Percentiles rank a stretch among this genome's conserved stretches.
Conservation (phyloP, 2,113 vertebrate genomes). For the Sapajus apella region DNA sequence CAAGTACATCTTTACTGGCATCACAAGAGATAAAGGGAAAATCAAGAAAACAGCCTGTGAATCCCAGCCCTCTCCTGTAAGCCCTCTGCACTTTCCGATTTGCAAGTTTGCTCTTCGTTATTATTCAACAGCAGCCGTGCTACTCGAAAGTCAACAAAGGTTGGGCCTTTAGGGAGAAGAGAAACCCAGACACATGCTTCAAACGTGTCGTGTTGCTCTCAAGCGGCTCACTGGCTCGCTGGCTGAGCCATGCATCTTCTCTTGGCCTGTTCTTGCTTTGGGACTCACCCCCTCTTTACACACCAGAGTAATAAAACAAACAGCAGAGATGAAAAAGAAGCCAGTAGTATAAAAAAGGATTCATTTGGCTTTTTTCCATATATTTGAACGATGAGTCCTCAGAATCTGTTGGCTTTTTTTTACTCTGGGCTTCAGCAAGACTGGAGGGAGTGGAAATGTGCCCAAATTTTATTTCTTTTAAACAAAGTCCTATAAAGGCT, state of each 20-base stretch:
- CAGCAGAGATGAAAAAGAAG: neutral
- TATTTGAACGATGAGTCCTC: constrained; percentile 43
- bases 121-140: constrained; percentile 14
- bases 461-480: constrained; percentile 71
- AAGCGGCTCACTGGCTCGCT: fast-evolving
- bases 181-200: constrained; percentile 38
- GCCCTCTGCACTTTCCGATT: neutral
- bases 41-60: neutral
- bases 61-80: neutral
- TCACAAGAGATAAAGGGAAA: neutral
- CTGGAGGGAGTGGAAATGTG: constrained; percentile 62
- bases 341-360: constrained; percentile 28
- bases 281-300: neutral
- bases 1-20: neutral
- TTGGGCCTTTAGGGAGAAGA: constrained; percentile 4
- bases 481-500: constrained; percentile 66
- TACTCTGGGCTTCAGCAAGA: constrained; percentile 44
- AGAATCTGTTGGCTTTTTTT: constrained; percentile 63
- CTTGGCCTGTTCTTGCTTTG: neutral
- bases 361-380: constrained; percentile 22
- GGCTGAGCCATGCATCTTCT: neutral
- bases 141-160: constrained; percentile 13
- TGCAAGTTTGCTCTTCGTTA: neutral
- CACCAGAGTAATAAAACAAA: neutral
- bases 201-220: neutral